phyloP scores from a whole-genome alignment of 2,797 vertebrate species.

The Helicolenus hilgendorfi region DNA sequence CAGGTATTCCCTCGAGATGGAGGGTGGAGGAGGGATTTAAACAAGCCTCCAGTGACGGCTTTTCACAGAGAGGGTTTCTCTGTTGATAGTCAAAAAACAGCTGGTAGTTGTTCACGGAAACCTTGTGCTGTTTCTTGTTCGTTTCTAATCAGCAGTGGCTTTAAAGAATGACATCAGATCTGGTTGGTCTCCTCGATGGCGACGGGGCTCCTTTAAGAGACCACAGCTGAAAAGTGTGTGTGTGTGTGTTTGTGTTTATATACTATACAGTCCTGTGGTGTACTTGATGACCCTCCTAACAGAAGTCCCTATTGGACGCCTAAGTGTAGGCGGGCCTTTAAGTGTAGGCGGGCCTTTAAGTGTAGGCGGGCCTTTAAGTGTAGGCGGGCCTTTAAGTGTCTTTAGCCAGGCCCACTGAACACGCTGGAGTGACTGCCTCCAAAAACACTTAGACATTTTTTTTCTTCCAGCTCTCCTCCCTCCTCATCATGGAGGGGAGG shows the following conservation, averaged over 20 bases:
- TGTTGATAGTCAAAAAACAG: constrained; percentile 20
- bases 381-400: constrained; percentile 3
- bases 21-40: not conserved
- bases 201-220: constrained; percentile 42
- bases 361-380: no score
- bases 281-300: constrained; percentile 70
- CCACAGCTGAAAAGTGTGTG: constrained; percentile 1
- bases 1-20: constrained; percentile 5
- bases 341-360: constrained; percentile 17
- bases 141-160: not conserved
- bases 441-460: constrained; percentile 14
- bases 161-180: not conserved
- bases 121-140: not conserved
- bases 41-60: not conserved
- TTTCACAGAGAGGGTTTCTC: not conserved
- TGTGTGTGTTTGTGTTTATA: constrained; percentile 28
- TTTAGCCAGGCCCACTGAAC: not conserved
- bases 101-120: not conserved
- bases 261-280: constrained; percentile 30
- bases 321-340: not conserved
- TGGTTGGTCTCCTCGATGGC: not conserved
- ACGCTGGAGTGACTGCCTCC: not conserved
- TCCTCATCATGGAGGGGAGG: not conserved
- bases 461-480: not conserved
- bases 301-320: constrained; percentile 50